Conservation (phyloP, 2,888 invertebrate species). For the Monochamus alternatus region DNA sequence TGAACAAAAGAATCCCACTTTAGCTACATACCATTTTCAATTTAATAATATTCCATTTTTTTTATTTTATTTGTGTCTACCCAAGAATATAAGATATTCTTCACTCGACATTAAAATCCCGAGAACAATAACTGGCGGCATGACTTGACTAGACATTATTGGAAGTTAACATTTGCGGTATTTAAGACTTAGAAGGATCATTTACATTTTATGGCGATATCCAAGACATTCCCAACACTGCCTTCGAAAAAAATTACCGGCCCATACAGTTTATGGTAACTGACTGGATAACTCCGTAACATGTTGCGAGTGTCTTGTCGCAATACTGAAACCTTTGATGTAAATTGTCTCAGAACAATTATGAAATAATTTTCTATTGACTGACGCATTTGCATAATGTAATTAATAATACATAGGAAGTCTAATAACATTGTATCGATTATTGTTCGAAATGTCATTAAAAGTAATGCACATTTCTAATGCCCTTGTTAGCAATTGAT, state of each 20-base stretch:
- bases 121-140: constrained; percentile 17
- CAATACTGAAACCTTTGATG: background rate
- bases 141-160: constrained; percentile 28
- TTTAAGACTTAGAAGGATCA: constrained; percentile 14
- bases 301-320: background rate
- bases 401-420: background rate
- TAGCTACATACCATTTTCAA: constrained; percentile 10
- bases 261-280: background rate
- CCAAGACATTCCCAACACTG: constrained; percentile 15
- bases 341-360: background rate
- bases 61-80: constrained; percentile 26
- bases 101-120: constrained; percentile 3
- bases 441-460: background rate
- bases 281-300: background rate
- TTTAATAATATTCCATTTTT: constrained; percentile 13
- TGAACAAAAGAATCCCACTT: background rate
- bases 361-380: background rate
- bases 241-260: background rate
- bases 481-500: background rate
- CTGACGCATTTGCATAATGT: background rate
- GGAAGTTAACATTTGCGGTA: constrained; percentile 21
- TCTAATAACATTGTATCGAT: background rate
- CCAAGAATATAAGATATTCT: constrained; percentile 15
- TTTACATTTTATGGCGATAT: constrained; percentile 18
- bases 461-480: too few species aligned